Evolutionary conservation across 2,888 invertebrate genomes (phyloP).

Genomic region (Volucella inanis): DNA sequence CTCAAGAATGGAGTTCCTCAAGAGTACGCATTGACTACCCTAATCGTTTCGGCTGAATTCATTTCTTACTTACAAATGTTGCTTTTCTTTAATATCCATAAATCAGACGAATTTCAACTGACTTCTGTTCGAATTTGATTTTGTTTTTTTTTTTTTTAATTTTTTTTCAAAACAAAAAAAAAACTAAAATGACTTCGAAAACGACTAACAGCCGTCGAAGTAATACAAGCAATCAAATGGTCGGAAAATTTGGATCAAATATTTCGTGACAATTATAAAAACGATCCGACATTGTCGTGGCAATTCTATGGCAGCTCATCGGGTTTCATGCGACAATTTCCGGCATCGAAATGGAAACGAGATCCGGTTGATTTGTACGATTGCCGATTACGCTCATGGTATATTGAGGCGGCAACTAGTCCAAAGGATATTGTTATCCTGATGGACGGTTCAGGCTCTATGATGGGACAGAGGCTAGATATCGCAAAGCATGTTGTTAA

Average conservation of each 20-base stretch:
- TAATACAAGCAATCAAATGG: slow-evolving; percentile 97
- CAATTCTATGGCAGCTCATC: slow-evolving; percentile 99
- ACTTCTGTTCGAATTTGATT: slow-evolving; percentile 67
- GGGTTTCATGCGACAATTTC: slow-evolving; percentile 98
- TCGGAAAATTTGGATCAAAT: slow-evolving; percentile 95
- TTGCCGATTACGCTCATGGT: slow-evolving; percentile 97
- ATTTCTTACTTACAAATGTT: slow-evolving; percentile 9
- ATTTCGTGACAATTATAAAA: slow-evolving; percentile 93
- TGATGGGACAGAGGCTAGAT: slow-evolving; percentile 94
- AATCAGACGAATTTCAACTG: slow-evolving; percentile 28
- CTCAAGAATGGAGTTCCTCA: slow-evolving; percentile 6
- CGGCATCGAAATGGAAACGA: slow-evolving; percentile 92
- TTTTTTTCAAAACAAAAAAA: slow-evolving; percentile 74
- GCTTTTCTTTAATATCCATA: slow-evolving; percentile 11
- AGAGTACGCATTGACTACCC: slow-evolving; percentile 74
- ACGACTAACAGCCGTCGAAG: slow-evolving; percentile 87
- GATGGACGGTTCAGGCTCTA: slow-evolving; percentile 95
- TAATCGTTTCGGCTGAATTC: slow-evolving; percentile 74
- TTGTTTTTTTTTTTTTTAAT: slow-evolving; percentile 67
- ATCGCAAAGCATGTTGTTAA: slow-evolving; percentile 94
- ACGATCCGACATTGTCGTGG: slow-evolving; percentile 95
- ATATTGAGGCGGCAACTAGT: slow-evolving; percentile 98
- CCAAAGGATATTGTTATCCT: slow-evolving; percentile 96
- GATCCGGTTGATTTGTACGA: slow-evolving; percentile 96
- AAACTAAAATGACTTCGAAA: slow-evolving; percentile 61